These are phyloP conservation scores for Percopsis omiscomaycus DNA, from an alignment of 2,797 vertebrate genomes.

Conservation along the genomic window DNA sequence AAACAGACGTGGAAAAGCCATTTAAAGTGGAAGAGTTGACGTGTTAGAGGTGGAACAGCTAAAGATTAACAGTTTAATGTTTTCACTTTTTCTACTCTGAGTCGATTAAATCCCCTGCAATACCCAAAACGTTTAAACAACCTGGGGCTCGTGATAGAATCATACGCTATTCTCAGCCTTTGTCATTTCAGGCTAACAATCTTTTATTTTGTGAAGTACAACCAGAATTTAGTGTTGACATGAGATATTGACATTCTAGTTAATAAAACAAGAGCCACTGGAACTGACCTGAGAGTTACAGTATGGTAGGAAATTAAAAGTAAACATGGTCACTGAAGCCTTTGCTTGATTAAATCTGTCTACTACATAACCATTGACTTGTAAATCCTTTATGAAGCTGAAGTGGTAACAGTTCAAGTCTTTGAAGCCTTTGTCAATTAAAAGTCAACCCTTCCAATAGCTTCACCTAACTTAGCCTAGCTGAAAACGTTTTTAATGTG, in stretches of 20 bases:
- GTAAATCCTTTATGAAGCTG: neutral
- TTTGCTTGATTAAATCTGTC: constrained; percentile 24
- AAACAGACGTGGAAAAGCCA: neutral
- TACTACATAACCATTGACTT: constrained; percentile 14
- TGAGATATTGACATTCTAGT: no score
- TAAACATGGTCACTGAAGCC: neutral
- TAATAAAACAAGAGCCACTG: no score
- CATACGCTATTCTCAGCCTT: constrained; percentile 4
- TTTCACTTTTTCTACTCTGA: neutral
- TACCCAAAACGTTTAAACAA: constrained; percentile 3
- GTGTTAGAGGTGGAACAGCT: neutral
- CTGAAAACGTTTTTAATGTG: constrained; percentile 31
- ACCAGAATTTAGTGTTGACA: no score
- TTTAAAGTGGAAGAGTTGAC: constrained; percentile 1
- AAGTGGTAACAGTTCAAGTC: constrained; percentile 30
- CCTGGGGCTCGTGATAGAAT: constrained; percentile 13
- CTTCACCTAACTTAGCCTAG: constrained; percentile 26
- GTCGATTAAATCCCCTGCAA: neutral
- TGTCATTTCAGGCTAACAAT: no score
- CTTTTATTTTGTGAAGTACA: no score
- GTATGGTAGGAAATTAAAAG: no score
- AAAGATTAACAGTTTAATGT: neutral
- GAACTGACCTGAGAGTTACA: no score
- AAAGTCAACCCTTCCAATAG: constrained; percentile 30
- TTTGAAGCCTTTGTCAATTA: constrained; percentile 39